These are phyloP conservation scores for Pelvicachromis taeniatus DNA, from an alignment of 2,113 vertebrate genomes.

Conservation along the genomic window DNA sequence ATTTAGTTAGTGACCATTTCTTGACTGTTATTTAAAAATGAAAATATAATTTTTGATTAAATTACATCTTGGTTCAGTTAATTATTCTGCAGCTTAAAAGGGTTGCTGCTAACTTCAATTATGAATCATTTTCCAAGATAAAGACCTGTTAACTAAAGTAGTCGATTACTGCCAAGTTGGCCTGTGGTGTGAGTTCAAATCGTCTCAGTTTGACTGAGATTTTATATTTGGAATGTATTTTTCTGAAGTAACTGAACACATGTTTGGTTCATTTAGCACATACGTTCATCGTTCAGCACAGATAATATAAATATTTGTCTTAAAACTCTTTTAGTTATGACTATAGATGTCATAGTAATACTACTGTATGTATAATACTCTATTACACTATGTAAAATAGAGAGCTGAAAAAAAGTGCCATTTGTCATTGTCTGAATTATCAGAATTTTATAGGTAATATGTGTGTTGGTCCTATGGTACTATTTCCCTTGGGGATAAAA, in stretches of 20 bases:
- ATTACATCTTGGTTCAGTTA: neutral
- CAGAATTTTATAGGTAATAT: neutral
- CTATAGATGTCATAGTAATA: neutral
- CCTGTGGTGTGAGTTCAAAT: neutral
- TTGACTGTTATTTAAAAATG: neutral
- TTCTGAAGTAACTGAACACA: neutral
- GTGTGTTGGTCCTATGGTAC: neutral
- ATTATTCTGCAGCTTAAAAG: neutral
- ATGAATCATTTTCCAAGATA: neutral
- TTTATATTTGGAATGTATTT: neutral
- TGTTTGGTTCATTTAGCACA: neutral
- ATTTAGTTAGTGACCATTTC: neutral
- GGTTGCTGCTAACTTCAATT: neutral
- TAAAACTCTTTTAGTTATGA: neutral
- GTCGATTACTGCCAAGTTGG: fast-evolving
- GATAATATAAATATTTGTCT: neutral
- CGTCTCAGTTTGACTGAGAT: neutral
- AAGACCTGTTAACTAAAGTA: neutral
- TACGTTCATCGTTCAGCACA: neutral
- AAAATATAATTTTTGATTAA: neutral
- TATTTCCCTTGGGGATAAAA: neutral
- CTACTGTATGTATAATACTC: neutral
- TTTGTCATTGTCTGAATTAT: neutral
- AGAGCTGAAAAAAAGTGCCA: neutral
- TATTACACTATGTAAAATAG: neutral